Percentiles rank a stretch among this genome's conserved stretches.
Conservation (phyloP, 2,888 invertebrate species). For the Agrotis exclamationis region DNA sequence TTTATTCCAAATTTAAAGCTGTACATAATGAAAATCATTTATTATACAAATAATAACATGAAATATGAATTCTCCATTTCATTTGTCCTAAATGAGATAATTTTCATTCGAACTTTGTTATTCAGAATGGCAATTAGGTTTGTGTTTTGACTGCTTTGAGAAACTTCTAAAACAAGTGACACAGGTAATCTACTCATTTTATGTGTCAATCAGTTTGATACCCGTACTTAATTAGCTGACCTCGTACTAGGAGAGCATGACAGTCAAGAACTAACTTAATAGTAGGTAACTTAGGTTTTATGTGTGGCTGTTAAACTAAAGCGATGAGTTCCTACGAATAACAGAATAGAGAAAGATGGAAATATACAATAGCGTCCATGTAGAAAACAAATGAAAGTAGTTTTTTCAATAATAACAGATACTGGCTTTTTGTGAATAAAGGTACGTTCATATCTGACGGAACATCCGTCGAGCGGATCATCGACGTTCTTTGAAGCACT, state of each 20-base stretch:
- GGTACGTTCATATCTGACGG: too few relatives aligned
- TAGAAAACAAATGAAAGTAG: too few relatives aligned
- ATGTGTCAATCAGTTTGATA: constrained; percentile 26
- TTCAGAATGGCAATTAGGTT: not conserved
- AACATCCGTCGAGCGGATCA: too few relatives aligned
- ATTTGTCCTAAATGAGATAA: not conserved
- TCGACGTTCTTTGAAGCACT: too few relatives aligned
- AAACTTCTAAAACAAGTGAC: not conserved
- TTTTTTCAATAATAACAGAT: too few relatives aligned
- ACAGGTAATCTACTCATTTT: not conserved
- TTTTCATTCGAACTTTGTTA: not conserved
- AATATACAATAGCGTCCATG: not conserved
- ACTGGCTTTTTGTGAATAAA: too few relatives aligned
- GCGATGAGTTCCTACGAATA: not conserved
- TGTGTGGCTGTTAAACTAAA: constrained; percentile 18
- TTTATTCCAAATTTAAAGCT: too few relatives aligned
- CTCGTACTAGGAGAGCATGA: constrained; percentile 13
- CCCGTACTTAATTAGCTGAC: constrained; percentile 22
- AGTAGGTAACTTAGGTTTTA: constrained; percentile 29
- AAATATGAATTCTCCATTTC: not conserved
- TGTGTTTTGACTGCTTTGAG: not conserved
- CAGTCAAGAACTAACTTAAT: constrained; percentile 20
- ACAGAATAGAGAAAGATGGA: constrained; percentile 10
- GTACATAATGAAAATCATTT: too few relatives aligned
- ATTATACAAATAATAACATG: not conserved